These are phyloP conservation scores for Apostichopus japonicus DNA, from an alignment of 35 echinoderm and acorn worm species.

Conservation along the genomic window DNA sequence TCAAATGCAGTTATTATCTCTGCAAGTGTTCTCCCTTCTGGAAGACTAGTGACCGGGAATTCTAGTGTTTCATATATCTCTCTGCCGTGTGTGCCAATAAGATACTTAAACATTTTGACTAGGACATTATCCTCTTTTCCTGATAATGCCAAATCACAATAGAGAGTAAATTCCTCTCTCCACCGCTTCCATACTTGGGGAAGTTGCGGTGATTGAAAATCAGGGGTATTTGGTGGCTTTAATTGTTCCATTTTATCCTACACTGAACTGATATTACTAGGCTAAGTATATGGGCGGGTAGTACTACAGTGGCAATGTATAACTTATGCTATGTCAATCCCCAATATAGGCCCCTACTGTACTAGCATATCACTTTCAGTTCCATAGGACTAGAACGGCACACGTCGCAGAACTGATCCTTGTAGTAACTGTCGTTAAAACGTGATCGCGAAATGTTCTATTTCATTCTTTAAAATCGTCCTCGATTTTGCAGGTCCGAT, in stretches of 20 bases:
- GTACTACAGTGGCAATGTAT: background rate
- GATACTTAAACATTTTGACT: conserved; percentile 45
- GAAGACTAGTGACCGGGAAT: background rate
- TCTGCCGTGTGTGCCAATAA: conserved; percentile 8
- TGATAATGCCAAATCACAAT: background rate
- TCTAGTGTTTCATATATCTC: conserved; percentile 4
- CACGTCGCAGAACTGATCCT: too few relatives aligned
- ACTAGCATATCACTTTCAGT: background rate
- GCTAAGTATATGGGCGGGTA: background rate
- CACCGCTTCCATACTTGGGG: conserved; percentile 11
- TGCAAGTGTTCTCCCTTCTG: background rate
- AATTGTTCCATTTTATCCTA: conserved; percentile 7
- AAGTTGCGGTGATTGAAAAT: background rate
- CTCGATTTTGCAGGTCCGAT: background rate
- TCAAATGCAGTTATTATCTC: background rate
- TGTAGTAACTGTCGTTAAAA: too few relatives aligned
- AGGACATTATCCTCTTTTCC: background rate
- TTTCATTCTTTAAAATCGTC: background rate
- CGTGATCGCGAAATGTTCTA: background rate
- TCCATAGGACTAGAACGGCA: background rate
- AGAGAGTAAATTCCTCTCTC: conserved; percentile 17
- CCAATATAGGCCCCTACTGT: background rate
- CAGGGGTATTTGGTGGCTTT: conserved; percentile 7
- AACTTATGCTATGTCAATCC: background rate
- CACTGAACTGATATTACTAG: background rate